Base-by-base conservation (phyloP, 2,888 invertebrate genomes). In the Clepsis dumicolana region DNA sequence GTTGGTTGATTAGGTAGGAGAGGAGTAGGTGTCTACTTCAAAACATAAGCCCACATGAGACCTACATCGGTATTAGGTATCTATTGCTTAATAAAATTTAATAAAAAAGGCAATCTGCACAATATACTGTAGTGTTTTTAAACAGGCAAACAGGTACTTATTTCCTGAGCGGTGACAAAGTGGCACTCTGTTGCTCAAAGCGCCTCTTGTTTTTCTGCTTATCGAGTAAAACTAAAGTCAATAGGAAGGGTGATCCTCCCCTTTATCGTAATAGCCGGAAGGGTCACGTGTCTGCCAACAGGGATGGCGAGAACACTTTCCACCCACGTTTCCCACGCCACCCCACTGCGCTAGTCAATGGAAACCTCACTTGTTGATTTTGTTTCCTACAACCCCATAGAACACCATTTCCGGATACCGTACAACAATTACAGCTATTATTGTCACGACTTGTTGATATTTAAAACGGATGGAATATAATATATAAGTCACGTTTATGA, bases 321-420 rank as follows among this genome's bases (percentile, higher is more conserved):
- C 90, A 82, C 80, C 74, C 73, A 63, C 72, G 84, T 83, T 93
- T 92, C 93, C 93, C 93, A 92, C 92, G 91, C 85, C 80, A 78
- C 82, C 84, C 88, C 87, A 77, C 77, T 72, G 79, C 73, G 71
- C 67, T 65, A 73, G 68, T 69, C 71, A 75, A 84, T 84, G 85
- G 90, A 90, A 90, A 87, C 87, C 87, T 80, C 80, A 86, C 87
- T 90, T 91, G 89, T 91, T 89, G 89, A 87, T 88, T 90, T 86
- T 87, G 86, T 87, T 84, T 83, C 84, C 82, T 83, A 84, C 83
- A 82, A 84, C 82, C 84, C 77, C 77, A 82, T 83, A 81, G 78
- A 80, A 80, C 81, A 77, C 80, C 80, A 73, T 87, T 89, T 91
- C 91, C 91, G 91, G 89, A 78, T 76, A 38, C 66, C 79, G 75